These are phyloP conservation scores for Tenebrosternarchus preto DNA, from an alignment of 2,113 vertebrate species.

Conservation along the genomic window DNA sequence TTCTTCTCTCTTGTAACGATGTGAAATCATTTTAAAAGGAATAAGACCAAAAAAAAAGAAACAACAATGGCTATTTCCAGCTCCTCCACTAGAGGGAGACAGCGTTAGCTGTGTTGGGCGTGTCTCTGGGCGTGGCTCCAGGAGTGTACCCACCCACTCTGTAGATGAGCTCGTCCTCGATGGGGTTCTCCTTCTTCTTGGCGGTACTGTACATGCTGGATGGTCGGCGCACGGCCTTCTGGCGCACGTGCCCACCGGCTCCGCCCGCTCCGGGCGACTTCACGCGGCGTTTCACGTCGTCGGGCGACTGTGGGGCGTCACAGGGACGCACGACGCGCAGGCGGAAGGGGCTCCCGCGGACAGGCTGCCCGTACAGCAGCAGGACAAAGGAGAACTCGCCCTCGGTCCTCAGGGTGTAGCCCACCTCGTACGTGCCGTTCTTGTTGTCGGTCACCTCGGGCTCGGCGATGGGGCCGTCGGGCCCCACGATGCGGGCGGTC, in stretches of 20 bases:
- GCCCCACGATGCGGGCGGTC: slow-evolving; percentile 76
- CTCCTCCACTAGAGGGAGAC: too few species aligned
- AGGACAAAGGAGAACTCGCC: slow-evolving; percentile 87
- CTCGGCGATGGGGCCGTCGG: slow-evolving; percentile 72
- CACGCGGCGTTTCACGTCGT: slow-evolving; percentile 90
- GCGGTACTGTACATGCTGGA: slow-evolving; percentile 96
- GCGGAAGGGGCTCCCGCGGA: slow-evolving; percentile 89
- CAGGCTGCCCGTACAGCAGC: slow-evolving; percentile 85
- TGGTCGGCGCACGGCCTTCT: slow-evolving; percentile 90
- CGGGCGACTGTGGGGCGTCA: slow-evolving; percentile 85
- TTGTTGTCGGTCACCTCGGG: slow-evolving; percentile 88
- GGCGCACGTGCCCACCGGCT: slow-evolving; percentile 81
- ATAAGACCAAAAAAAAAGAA: background rate
- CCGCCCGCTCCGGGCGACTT: slow-evolving; percentile 88
- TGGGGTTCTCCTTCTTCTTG: slow-evolving; percentile 87
- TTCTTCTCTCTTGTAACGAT: too few species aligned
- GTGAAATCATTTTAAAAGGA: too few species aligned
- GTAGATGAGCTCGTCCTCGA: slow-evolving; percentile 81
- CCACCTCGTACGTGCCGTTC: slow-evolving; percentile 92
- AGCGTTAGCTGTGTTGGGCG: too few species aligned
- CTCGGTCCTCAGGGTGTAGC: slow-evolving; percentile 82
- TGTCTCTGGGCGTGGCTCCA: too few species aligned
- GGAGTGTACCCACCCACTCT: slow-evolving; percentile 80
- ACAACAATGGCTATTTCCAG: too few species aligned
- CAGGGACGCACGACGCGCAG: slow-evolving; percentile 81